Evolutionary conservation across 2,113 vertebrate species (phyloP).

Genomic region (Potamarius usumacintae): DNA sequence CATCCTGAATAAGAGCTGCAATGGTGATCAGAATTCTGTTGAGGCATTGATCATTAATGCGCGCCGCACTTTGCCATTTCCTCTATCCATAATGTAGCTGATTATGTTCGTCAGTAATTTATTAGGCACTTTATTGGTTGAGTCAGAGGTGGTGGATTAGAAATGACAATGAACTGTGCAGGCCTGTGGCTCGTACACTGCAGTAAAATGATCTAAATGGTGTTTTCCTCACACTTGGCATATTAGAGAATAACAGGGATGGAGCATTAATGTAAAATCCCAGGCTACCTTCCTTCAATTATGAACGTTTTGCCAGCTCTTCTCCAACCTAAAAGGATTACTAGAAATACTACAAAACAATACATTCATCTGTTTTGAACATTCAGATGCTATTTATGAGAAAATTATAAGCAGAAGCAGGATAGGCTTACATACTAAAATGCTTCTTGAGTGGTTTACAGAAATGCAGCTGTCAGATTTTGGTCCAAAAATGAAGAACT

Average conservation of each 20-base stretch:
- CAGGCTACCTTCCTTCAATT: background rate
- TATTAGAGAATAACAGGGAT: background rate
- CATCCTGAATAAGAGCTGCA: background rate
- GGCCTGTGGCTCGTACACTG: background rate
- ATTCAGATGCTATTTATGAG: background rate
- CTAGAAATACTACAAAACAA: background rate
- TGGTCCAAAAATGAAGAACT: background rate
- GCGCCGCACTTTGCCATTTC: background rate
- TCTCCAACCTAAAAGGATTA: background rate
- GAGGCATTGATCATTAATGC: background rate
- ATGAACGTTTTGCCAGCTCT: background rate
- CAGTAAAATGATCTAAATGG: background rate
- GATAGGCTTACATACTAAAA: background rate
- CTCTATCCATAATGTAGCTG: background rate
- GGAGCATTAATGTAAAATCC: background rate
- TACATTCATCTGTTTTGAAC: background rate
- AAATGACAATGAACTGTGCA: background rate
- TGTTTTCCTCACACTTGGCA: background rate
- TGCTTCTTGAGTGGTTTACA: background rate
- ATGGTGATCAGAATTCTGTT: background rate
- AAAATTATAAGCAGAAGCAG: background rate
- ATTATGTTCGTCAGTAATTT: background rate
- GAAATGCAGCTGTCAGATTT: background rate
- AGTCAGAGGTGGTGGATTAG: background rate
- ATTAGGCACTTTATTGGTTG: background rate